Evolutionary conservation across 2,888 invertebrate genomes (phyloP).

Genomic region (Phyto melanocephala): DNA sequence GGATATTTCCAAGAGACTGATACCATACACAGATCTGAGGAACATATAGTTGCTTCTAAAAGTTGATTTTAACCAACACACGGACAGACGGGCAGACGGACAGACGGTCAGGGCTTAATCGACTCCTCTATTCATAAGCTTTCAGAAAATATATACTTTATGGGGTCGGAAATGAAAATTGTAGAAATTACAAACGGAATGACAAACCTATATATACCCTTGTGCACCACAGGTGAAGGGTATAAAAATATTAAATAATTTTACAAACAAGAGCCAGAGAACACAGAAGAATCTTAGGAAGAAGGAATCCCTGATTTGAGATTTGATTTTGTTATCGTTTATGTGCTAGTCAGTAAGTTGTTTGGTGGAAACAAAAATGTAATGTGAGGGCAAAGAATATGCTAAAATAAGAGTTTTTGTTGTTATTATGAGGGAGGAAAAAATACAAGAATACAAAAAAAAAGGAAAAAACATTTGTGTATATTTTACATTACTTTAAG

Average conservation of each 20-base stretch:
- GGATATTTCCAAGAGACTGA: no score
- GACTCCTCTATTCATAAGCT: no score
- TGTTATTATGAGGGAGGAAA: conserved; percentile 46
- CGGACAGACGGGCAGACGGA: no score
- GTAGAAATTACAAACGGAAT: no score
- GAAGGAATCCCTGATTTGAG: conserved; percentile 33
- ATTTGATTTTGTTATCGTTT: conserved; percentile 19
- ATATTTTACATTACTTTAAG: conserved; percentile 46
- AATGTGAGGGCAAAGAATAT: conserved; percentile 16
- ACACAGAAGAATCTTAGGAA: not conserved
- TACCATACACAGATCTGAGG: no score
- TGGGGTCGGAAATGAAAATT: no score
- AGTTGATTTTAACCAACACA: no score
- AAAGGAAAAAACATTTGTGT: conserved; percentile 5
- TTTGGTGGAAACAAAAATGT: not conserved
- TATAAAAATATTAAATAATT: conserved; percentile 56
- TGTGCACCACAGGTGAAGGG: not conserved
- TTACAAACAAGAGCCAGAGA: conserved; percentile 49
- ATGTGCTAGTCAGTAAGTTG: not conserved
- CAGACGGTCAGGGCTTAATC: no score
- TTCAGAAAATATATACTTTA: no score
- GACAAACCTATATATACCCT: no score
- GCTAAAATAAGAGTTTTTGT: not conserved
- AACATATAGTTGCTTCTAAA: no score
- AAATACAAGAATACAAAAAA: not conserved